A percentile compares a stretch with the other conserved stretches of the same genome.
Evolutionary conservation across 2,888 invertebrate species (phyloP).

Genomic region (Pachycephus smyrnensis): DNA sequence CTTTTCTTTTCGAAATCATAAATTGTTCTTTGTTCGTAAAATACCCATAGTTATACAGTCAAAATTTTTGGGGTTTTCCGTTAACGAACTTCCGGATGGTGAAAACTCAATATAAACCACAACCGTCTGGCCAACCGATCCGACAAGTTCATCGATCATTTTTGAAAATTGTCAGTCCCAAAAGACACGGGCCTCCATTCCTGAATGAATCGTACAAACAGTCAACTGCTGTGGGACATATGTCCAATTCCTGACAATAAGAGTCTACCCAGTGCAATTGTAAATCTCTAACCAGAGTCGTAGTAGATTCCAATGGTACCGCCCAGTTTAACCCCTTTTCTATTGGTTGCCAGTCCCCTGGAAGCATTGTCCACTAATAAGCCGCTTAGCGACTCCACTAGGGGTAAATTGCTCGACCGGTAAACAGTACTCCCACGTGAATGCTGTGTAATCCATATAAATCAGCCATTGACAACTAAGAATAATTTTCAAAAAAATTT

Average conservation of each 20-base stretch:
- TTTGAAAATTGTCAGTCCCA: background rate
- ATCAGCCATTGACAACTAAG: background rate
- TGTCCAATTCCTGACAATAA: conserved; percentile 27
- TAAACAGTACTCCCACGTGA: conserved; percentile 58
- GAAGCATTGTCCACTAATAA: conserved; percentile 57
- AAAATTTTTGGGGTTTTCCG: background rate
- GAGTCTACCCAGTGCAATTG: conserved; percentile 26
- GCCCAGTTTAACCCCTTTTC: conserved; percentile 31
- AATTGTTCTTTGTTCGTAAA: background rate
- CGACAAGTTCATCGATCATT: background rate
- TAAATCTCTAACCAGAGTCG: conserved; percentile 46
- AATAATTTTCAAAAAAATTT: background rate
- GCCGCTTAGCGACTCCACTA: conserved; percentile 57
- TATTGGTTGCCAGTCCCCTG: conserved; percentile 11
- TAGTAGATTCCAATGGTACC: conserved; percentile 27
- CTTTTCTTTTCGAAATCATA: background rate
- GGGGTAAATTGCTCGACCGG: conserved; percentile 55
- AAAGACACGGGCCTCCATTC: background rate
- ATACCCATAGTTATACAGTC: background rate
- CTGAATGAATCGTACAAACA: background rate
- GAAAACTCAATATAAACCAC: background rate
- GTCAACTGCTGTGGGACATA: conserved; percentile 37
- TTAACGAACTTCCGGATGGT: background rate
- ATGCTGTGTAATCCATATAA: conserved; percentile 1
- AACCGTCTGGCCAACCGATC: background rate